Percentiles rank a stretch among this genome's conserved stretches.
Evolutionary conservation across 2,888 invertebrate genomes (phyloP).

Genomic region (Plebejus anna): DNA sequence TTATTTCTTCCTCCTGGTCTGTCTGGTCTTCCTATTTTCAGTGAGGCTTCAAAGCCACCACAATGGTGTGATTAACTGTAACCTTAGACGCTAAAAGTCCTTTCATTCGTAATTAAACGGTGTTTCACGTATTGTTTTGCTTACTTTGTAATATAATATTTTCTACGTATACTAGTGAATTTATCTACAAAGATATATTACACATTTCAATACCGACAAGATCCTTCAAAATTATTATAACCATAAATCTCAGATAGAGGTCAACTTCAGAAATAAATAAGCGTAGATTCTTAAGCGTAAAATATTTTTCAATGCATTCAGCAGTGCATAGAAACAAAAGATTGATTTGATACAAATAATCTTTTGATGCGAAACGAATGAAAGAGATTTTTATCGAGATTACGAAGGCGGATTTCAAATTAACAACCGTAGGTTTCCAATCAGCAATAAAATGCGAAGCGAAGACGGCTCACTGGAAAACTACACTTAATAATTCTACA

Average conservation of each 20-base stretch:
- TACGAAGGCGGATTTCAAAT: conserved; percentile 39
- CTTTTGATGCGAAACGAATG: conserved; percentile 18
- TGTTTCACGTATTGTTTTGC: not conserved
- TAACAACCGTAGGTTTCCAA: conserved; percentile 37
- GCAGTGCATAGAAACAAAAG: not conserved
- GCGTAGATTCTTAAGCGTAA: not conserved
- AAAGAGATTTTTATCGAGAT: conserved; percentile 24
- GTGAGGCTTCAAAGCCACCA: conserved; percentile 64
- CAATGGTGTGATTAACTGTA: conserved; percentile 64
- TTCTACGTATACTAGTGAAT: not conserved
- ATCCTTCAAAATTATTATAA: not conserved
- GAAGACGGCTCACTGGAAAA: conserved; percentile 35
- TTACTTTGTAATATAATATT: conserved; percentile 3
- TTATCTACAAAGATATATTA: not conserved
- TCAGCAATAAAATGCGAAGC: conserved; percentile 36
- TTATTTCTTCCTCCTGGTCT: conserved; percentile 68
- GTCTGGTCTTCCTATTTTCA: conserved; percentile 69
- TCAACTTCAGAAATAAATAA: not conserved
- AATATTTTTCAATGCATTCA: conserved; percentile 1
- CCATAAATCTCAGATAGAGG: not conserved
- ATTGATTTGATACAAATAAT: conserved; percentile 19
- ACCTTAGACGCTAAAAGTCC: conserved; percentile 41
- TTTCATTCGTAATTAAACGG: conserved; percentile 36
- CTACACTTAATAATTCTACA: conserved; percentile 38
- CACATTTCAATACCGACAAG: not conserved